Conservation (phyloP, 2,797 vertebrate species). For the Momotus momota region DNA sequence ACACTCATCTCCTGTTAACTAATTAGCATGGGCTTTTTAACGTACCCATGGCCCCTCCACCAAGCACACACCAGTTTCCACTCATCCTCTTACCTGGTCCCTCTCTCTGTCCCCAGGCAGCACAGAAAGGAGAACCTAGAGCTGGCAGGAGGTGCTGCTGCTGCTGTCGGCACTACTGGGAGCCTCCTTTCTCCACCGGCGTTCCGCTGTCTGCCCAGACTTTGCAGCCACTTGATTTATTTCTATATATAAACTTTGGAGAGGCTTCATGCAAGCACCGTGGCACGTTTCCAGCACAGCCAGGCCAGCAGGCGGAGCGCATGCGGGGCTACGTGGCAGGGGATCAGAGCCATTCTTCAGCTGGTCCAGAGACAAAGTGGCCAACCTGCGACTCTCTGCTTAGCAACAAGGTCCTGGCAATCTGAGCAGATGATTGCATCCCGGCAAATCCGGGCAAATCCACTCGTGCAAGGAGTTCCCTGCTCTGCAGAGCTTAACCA, state of each 20-base stretch:
- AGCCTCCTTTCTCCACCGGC: not conserved
- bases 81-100: not conserved
- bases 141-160: not conserved
- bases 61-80: not conserved
- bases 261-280: not conserved
- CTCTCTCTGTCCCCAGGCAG: not conserved
- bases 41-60: not conserved
- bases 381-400: not conserved
- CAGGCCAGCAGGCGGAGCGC: not conserved
- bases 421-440: not conserved
- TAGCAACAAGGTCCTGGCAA: not conserved
- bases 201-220: not conserved
- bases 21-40: not conserved
- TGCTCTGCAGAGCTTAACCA: not conserved
- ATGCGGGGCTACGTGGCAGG: accelerated
- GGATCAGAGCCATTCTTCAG: not conserved
- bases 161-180: not conserved
- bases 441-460: not conserved
- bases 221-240: not conserved
- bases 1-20: not conserved
- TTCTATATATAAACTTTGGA: not conserved
- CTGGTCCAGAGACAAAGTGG: not conserved
- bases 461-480: not conserved
- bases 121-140: not conserved
- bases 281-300: not conserved